Conservation (phyloP, 2,888 invertebrate species). For the Cosmorhoe ocellata region DNA sequence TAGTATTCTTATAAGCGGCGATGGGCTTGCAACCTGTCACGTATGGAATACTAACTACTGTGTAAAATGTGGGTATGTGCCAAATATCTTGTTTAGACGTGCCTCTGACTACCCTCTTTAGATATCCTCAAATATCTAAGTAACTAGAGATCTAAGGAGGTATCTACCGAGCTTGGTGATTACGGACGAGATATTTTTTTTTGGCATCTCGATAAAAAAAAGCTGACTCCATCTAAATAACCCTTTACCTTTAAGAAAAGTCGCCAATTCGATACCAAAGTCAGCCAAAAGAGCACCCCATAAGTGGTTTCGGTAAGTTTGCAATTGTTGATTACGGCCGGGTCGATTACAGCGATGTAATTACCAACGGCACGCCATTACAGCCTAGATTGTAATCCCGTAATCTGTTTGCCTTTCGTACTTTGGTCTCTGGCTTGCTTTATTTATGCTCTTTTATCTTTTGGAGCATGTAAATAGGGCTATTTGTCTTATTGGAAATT, state of each 20-base stretch:
- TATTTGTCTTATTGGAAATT: slow-evolving; percentile 35
- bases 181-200: too few species aligned
- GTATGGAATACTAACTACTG: too few species aligned
- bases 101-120: too few species aligned
- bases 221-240: too few species aligned
- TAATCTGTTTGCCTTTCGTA: slow-evolving; percentile 46
- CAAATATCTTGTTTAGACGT: too few species aligned
- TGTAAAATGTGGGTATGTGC: too few species aligned
- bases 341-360: slow-evolving; percentile 43
- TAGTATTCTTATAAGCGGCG: too few species aligned
- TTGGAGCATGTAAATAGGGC: slow-evolving; percentile 34
- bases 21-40: too few species aligned
- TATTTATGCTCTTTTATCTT: slow-evolving; percentile 35
- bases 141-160: too few species aligned
- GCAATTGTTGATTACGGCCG: slow-evolving; percentile 51
- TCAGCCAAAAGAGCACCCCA: slow-evolving; percentile 49
- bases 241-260: neutral
- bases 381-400: slow-evolving; percentile 40
- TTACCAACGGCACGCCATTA: slow-evolving; percentile 36
- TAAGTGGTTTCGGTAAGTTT: slow-evolving; percentile 55
- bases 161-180: too few species aligned
- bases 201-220: too few species aligned
- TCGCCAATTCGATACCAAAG: slow-evolving; percentile 48
- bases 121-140: too few species aligned
- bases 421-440: slow-evolving; percentile 28